Evolutionary conservation across 2,888 invertebrate genomes (phyloP), one percentile per base, ranked within the genome.

Genomic region (Drosophila austrosaltans): DNA sequence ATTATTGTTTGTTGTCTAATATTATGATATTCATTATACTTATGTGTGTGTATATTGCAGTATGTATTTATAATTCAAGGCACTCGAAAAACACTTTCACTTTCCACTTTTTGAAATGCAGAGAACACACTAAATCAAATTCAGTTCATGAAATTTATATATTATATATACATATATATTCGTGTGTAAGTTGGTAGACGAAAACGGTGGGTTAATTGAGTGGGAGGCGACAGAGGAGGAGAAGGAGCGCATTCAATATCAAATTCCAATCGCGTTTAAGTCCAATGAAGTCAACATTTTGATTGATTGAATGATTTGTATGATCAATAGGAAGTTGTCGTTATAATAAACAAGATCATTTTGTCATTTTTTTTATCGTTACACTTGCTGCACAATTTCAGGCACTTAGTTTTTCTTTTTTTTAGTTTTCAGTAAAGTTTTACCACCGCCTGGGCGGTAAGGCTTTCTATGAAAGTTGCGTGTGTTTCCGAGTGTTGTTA

Each of bases 31-130:
- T 87, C 84, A 88, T 88, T 72, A 78, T 82, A 75, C 79, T 66
- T 62, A n/a, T 53, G 28, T 59, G 16, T 60, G 22, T 36, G 8
- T 36, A 36, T 36, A 30, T 32, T 32, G 8, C 20, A 44, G 44
- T 22, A 10, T 22, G 12, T 66, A 68, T 70, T 84, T 87, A 79
- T 78, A 84, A 85, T 85, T 87, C 89, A 84, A 81, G 86, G 77
- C 88, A 87, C 82, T 74, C 63, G 66, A 53, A 58, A 63, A 63
- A 77, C 87, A 88, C 89, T 88, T 88, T 88, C 87, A 88, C 87
- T 88, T 88, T 89, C 83, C 71, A 69, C 76, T 77, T 63, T 72
- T 76, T 83, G 81, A 79, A 77, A 88, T 81, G 79, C 87, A 66
- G 77, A 87, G 89, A 89, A 89, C 89, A 87, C 89, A 77, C 25